Evolutionary conservation across 1,140 invertebrate genomes (phyloP), one percentile per base, ranked within the genome.

Genomic region (Gryllus bimaculatus): DNA sequence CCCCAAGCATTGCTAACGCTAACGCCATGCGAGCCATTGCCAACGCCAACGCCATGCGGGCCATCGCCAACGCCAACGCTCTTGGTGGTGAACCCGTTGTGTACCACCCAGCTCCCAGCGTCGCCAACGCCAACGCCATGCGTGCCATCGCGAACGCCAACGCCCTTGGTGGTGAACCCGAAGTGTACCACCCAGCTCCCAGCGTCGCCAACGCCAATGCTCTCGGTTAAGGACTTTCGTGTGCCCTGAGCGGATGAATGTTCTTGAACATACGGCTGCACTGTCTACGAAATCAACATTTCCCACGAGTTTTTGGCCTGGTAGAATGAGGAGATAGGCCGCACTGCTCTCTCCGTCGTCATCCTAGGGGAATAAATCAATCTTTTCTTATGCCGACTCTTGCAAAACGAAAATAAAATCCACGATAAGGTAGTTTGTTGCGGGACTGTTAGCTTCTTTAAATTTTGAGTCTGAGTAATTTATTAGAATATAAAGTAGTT

Each of bases 61-160:
- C 54, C 54, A 66, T 66, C 54, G 54, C 54, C 54, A 66, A 66
- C 54, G 54, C 54, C 54, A 66, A 66, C 54, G 54, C 54, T 66
- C 54, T 66, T 7, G 54, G 54, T 7, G 54, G 54, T 18, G 10
- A 66, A 10, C 10, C 54, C 18, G 10, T 18, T 18, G 54, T 7
- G 2, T 66, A 66, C 54, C 18, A 10, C 18, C 54, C 54, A 66
- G 18, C 10, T 18, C 10, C 18, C 18, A 18, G 10, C 18, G 18
- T 13, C 54, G 54, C 54, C 54, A 66, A 66, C 54, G 1, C 26
- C 26, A 39, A 39, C 54, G 49, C 49, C 15, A 15, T 15, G 8
- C 49, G 49, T 8, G 8, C 49, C 49, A 54, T 54, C 49, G 49
- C 49, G 8, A 54, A 54, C 49, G 49, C 49, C 49, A 54, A 54